Conservation (phyloP, 2,113 vertebrate species). For the Etheostoma spectabile region DNA sequence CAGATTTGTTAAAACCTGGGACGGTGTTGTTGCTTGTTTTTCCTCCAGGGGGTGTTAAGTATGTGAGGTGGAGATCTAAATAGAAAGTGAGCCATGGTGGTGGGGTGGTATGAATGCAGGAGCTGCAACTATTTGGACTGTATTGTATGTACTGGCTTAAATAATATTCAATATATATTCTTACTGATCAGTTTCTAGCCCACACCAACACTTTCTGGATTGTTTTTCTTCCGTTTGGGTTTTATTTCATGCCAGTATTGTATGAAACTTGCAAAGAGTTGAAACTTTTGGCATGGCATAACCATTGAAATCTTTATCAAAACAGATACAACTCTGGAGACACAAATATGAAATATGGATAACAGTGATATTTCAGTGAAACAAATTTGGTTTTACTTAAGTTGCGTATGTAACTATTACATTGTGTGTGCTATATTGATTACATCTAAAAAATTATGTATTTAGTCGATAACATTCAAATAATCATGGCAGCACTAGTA, state of each 20-base stretch:
- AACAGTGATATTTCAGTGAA: too few species aligned
- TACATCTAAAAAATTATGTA: neutral
- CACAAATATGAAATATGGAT: too few species aligned
- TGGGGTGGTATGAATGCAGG: slow-evolving; percentile 21
- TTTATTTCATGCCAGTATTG: slow-evolving; percentile 12
- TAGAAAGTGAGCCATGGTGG: slow-evolving; percentile 46
- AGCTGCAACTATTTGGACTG: slow-evolving; percentile 19
- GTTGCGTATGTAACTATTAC: too few species aligned
- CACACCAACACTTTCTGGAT: neutral
- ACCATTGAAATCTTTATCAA: too few species aligned
- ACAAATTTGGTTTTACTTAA: too few species aligned
- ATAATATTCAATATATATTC: slow-evolving; percentile 6
- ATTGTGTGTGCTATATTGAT: neutral
- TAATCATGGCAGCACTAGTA: neutral
- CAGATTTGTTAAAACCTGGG: slow-evolving; percentile 59
- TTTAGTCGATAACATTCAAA: neutral
- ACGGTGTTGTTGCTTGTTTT: slow-evolving; percentile 65
- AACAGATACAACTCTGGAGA: too few species aligned
- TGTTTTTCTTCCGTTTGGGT: neutral
- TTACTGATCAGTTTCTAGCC: neutral
- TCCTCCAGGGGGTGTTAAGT: slow-evolving; percentile 64
- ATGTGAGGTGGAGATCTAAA: slow-evolving; percentile 61
- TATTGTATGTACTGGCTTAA: slow-evolving; percentile 25
- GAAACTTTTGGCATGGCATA: too few species aligned
- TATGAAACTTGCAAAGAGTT: neutral